Base-by-base conservation (phyloP, 1,140 invertebrate genomes). In the Heliconius congener region DNA sequence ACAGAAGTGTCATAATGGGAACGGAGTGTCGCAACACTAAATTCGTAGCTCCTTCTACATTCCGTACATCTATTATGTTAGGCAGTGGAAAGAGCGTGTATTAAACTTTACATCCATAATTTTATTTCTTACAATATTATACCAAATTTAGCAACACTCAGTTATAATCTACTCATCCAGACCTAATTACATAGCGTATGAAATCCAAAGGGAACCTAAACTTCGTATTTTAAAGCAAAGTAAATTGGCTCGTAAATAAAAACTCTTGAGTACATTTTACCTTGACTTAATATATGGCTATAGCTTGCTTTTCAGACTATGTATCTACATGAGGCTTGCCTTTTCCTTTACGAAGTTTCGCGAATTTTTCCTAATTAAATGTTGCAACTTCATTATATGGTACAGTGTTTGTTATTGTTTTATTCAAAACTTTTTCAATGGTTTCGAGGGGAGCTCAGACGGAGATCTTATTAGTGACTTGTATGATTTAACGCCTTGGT, bases 341-440 rank as follows among this genome's bases (percentile, higher is more conserved):
- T 70, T 81, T 76, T 66, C 34, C 78, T 80, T 74, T 66, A 9
- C 42, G 71, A 71, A 60, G 79, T 71, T 81, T 81, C 60, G 79
- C 60, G 79, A 81, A 81, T 81, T 81, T 81, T 81, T 81, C 75
- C 79, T 81, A 81, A 81, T 81, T 81, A 81, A 77, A 81, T 81
- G 75, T 81, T 77, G 71, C 73, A 52, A 76, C 75, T 71, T 77
- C 75, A 81, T 81, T 81, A 81, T 81, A 55, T 73, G 71, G 50
- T 46, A 50, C 52, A 81, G 74, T 76, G 74, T 76, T 79, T 72
- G 71, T 76, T 76, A 76, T 76, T 76, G 60, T 76, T 70, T 57
- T 70, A 13, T 66, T 30, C 60, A 66, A 66, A 52, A 66, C 23
- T 66, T 66, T 66, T 66, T 66, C 60, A 66, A 66, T 66, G 60